A percentile compares a stretch with the other conserved stretches of the same genome.
Evolutionary conservation across 23 tunicate genomes (phyloP).

Genomic region (Botrylloides violaceus): DNA sequence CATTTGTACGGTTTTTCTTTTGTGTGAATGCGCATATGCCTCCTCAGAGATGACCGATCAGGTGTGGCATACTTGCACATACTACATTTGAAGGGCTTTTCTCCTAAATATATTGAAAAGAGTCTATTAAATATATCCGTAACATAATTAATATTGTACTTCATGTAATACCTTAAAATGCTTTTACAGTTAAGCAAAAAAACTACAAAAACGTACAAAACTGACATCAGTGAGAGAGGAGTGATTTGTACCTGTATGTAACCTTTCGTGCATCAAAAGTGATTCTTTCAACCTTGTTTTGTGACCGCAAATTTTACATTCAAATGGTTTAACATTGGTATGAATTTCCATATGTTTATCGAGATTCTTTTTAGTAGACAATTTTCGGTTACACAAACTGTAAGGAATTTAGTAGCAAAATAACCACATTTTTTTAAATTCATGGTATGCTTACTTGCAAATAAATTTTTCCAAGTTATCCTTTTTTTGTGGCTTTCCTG

Average conservation of each 20-base stretch:
- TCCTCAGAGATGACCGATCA: slow-evolving; percentile 73
- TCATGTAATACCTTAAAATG: too few relatives aligned
- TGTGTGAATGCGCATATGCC: slow-evolving; percentile 76
- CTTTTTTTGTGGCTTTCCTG: slow-evolving; percentile 44
- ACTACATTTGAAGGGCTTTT: slow-evolving; percentile 89
- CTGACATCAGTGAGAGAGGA: too few relatives aligned
- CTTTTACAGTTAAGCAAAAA: too few relatives aligned
- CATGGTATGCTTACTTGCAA: slow-evolving; percentile 76
- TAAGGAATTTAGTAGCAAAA: not conserved
- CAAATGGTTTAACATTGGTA: slow-evolving; percentile 53
- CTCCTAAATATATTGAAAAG: slow-evolving; percentile 33
- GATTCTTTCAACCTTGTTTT: slow-evolving; percentile 78
- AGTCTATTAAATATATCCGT: not conserved
- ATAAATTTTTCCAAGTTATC: slow-evolving; percentile 27
- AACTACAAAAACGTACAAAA: too few relatives aligned
- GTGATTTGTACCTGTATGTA: slow-evolving; percentile 96
- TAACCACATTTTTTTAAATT: too few relatives aligned
- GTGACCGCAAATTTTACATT: slow-evolving; percentile 70
- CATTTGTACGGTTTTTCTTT: slow-evolving; percentile 80
- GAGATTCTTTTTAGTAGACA: slow-evolving; percentile 64
- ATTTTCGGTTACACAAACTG: slow-evolving; percentile 58
- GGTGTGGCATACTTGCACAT: slow-evolving; percentile 64
- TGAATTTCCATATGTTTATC: slow-evolving; percentile 88
- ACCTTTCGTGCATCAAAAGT: slow-evolving; percentile 66
- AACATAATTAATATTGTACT: too few relatives aligned